Conservation (phyloP, 2,888 invertebrate species). For the Ashinkailepas kermadecensis region DNA sequence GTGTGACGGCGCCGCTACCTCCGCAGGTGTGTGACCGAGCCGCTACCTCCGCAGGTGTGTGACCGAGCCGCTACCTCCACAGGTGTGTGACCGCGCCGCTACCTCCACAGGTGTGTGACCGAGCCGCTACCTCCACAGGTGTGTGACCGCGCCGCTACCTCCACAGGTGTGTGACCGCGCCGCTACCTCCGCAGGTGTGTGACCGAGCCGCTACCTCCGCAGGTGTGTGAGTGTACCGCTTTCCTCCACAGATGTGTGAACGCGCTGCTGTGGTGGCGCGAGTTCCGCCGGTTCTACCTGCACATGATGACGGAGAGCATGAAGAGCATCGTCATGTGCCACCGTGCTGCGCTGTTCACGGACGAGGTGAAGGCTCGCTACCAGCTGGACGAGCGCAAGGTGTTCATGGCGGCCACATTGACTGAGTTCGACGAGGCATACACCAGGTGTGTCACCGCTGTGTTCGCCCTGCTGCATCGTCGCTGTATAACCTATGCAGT, state of each 20-base stretch:
- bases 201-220: background rate
- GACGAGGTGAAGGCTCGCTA: conserved; percentile 61
- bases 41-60: too few species aligned
- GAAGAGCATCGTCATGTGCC: conserved; percentile 75
- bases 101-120: too few species aligned
- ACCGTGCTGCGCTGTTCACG: conserved; percentile 65
- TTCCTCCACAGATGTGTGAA: conserved; percentile 47
- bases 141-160: too few species aligned
- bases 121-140: too few species aligned
- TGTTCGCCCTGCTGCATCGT: too few species aligned
- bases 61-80: too few species aligned
- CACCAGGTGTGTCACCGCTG: conserved; percentile 50
- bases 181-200: too few species aligned
- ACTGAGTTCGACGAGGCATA: conserved; percentile 84
- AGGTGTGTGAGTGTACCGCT: background rate
- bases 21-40: too few species aligned
- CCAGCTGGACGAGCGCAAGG: conserved; percentile 67
- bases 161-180: too few species aligned
- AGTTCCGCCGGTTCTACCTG: conserved; percentile 78
- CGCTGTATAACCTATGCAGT: too few species aligned
- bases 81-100: too few species aligned
- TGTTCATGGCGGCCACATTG: conserved; percentile 77
- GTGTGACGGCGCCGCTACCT: too few species aligned
- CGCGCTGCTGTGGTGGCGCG: conserved; percentile 75
- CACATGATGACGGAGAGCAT: conserved; percentile 91